Conservation (phyloP, 2,888 invertebrate species). For the Orthosia gracilis region DNA sequence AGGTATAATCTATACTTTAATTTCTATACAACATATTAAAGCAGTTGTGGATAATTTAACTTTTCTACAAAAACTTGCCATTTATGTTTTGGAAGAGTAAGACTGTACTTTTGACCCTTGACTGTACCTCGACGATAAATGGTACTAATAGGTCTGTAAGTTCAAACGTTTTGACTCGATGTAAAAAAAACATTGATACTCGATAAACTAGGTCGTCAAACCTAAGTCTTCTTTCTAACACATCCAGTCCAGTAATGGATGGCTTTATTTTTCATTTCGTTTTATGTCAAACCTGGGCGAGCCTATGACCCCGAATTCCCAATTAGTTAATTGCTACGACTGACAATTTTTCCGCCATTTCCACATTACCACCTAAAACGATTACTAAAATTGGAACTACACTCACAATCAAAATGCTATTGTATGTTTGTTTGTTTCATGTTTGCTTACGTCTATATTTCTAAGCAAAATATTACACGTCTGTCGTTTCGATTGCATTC, state of each 20-base stretch:
- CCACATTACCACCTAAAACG: slow-evolving; percentile 1
- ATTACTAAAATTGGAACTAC: slow-evolving; percentile 31
- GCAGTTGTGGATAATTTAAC: too few relatives aligned
- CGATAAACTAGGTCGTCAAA: slow-evolving; percentile 7
- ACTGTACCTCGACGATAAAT: too few relatives aligned
- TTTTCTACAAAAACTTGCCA: too few relatives aligned
- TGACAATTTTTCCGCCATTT: slow-evolving; percentile 2
- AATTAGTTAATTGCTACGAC: slow-evolving; percentile 34
- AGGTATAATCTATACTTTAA: too few relatives aligned
- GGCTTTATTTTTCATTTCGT: slow-evolving; percentile 14
- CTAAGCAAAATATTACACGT: slow-evolving; percentile 45
- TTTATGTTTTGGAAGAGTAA: too few relatives aligned
- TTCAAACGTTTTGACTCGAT: neutral
- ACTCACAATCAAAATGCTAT: slow-evolving; percentile 12
- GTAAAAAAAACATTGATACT: neutral
- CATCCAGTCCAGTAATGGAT: slow-evolving; percentile 26
- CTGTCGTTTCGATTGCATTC: slow-evolving; percentile 56
- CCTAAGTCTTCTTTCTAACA: neutral
- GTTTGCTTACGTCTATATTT: slow-evolving; percentile 3
- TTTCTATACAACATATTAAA: too few relatives aligned
- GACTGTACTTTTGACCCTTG: too few relatives aligned
- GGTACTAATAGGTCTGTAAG: neutral
- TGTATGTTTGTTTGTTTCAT: slow-evolving; percentile 30
- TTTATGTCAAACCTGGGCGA: neutral
- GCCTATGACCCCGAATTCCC: slow-evolving; percentile 14